Evolutionary conservation across 2,113 vertebrate species (phyloP).

Genomic region (Galbula dea): DNA sequence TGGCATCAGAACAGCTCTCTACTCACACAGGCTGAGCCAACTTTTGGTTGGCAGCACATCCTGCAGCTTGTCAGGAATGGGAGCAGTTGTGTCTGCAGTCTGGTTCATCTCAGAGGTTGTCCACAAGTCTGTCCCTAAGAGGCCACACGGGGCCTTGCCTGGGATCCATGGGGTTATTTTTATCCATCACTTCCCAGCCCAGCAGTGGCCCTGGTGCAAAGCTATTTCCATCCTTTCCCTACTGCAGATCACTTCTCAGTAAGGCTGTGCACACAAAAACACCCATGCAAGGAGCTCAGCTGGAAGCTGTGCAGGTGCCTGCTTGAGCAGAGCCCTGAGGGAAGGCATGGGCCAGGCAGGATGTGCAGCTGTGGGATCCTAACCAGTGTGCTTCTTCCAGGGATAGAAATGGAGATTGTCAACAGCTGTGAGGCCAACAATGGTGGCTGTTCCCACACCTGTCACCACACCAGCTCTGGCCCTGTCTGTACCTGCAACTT

Average conservation of each 20-base stretch:
- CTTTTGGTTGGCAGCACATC: conserved; percentile 1
- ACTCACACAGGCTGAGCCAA: neutral
- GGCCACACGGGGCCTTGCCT: neutral
- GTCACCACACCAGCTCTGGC: conserved; percentile 83
- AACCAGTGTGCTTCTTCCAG: conserved; percentile 54
- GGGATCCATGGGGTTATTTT: neutral
- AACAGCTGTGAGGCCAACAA: conserved; percentile 90
- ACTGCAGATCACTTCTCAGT: neutral
- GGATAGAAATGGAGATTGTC: conserved; percentile 96
- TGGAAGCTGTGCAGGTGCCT: neutral
- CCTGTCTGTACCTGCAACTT: conserved; percentile 86
- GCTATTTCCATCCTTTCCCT: neutral
- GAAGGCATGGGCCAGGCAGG: neutral
- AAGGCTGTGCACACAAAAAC: rapidly evolving
- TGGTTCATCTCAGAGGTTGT: neutral
- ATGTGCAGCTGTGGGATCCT: neutral
- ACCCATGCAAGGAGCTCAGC: neutral
- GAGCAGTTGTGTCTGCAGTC: neutral
- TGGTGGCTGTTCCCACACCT: conserved; percentile 87
- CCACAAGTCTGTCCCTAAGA: neutral
- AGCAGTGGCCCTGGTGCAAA: neutral
- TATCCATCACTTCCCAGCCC: neutral
- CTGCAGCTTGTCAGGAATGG: neutral
- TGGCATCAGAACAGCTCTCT: conserved; percentile 22
- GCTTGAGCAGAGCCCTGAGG: rapidly evolving